A percentile compares a stretch with the other conserved stretches of the same genome.
Conservation (phyloP, 1,140 invertebrate genomes). For the Ceratoteleas bidentatus region DNA sequence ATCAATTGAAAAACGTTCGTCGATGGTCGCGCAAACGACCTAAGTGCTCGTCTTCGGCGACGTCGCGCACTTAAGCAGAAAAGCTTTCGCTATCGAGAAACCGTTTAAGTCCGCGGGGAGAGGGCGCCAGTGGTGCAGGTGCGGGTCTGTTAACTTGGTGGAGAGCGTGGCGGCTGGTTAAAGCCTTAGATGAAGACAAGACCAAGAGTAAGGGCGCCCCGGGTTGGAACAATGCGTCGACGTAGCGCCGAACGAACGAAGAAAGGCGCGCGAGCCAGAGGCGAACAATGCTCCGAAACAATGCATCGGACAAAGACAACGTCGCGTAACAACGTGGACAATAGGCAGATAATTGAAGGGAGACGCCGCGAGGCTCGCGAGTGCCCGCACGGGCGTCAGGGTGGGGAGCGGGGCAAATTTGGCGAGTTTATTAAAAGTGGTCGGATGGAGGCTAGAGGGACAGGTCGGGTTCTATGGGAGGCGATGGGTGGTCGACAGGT, state of each 20-base stretch:
- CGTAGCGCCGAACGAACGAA: conserved; percentile 51
- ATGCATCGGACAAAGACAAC: conserved; percentile 72
- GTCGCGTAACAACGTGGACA: conserved; percentile 77
- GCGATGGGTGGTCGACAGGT: no score
- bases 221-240: conserved; percentile 58
- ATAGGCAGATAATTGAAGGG: conserved; percentile 69
- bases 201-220: conserved; percentile 37
- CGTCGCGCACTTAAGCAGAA: conserved; percentile 32
- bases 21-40: conserved; percentile 22
- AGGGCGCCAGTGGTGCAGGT: conserved; percentile 45
- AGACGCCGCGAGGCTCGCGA: conserved; percentile 36
- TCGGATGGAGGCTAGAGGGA: no score
- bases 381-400: neutral
- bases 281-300: conserved; percentile 76
- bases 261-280: conserved; percentile 64
- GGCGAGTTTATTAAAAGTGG: no score
- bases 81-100: conserved; percentile 57
- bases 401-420: no score
- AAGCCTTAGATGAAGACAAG: conserved; percentile 45
- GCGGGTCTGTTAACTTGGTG: conserved; percentile 44
- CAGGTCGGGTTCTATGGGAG: no score
- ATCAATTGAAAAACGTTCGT: conserved; percentile 42
- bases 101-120: conserved; percentile 50
- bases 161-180: conserved; percentile 34
- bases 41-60: conserved; percentile 32